Base-by-base conservation (phyloP, 2,888 invertebrate species). In the Tetramorium bicarinatum region DNA sequence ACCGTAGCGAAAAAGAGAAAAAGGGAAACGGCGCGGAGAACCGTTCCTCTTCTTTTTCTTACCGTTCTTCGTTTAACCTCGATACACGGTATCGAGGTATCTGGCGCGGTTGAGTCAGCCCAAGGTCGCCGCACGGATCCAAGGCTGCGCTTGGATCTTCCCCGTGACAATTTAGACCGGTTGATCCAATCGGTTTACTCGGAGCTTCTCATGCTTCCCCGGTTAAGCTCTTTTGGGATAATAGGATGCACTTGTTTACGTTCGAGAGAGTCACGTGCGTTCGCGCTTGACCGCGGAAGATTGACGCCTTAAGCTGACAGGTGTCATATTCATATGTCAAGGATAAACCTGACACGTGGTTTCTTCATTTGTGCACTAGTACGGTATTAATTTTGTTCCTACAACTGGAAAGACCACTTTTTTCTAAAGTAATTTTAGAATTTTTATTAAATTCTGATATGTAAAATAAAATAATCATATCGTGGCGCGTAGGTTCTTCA, bases 31-130 rank as follows among this genome's bases (percentile, higher is more conserved):
- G 15, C 15, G 13, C 29, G 25, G 15, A 66, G 21, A 64, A 41
- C 34, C 0, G 7, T 18, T 59, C 67, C 11, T 80, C 72, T 80
- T 81, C 69, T 72, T 72, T 67, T 76, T 54, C 34, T 25, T 38
- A 52, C 52, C 34, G 29, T 59, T 67, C 75, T 69, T 41, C 77
- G 52, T 79, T 86, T 84, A 80, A 89, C 88, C 90, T 87, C 89
- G 75, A 87, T 88, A 84, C 83, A 49, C 2, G n/a, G n/a, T n/a
- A n/a, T n/a, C 49, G 18, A 11, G 62, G 85, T 84, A 85, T 80
- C 77, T 82, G 82, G 64, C 49, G 84, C 84, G 83, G 72, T 86
- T 72, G 79, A 82, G 79, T 85, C 82, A 84, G 83, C 67, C 69
- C 85, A 87, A 87, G 89, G 89, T 82, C 84, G 54, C 47, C 25